Evolutionary conservation across 2,888 invertebrate species (phyloP).

Genomic region (Euproctis similis): DNA sequence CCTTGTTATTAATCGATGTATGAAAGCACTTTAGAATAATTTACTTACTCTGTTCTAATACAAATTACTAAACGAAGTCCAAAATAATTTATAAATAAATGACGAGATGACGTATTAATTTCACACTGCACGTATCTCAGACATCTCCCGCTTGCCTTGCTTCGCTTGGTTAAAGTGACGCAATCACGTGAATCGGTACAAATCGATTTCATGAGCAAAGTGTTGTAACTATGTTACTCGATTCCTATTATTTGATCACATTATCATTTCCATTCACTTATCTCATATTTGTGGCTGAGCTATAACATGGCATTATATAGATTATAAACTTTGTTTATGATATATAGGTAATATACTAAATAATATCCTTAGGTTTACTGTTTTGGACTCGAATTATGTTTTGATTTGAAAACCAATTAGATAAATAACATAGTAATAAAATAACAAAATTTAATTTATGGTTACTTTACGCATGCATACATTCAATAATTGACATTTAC

Average conservation of each 20-base stretch:
- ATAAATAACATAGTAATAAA: too few species aligned
- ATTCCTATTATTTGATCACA: neutral
- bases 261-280: conserved; percentile 8
- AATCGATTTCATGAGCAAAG: conserved; percentile 2
- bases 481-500: too few species aligned
- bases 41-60: conserved; percentile 61
- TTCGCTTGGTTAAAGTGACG: conserved; percentile 63
- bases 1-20: conserved; percentile 34
- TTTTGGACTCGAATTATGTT: too few species aligned
- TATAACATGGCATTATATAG: too few species aligned
- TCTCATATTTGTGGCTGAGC: too few species aligned
- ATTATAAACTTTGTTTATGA: too few species aligned
- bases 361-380: too few species aligned
- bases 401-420: too few species aligned
- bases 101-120: conserved; percentile 67
- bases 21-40: conserved; percentile 21
- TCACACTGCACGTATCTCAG: conserved; percentile 56
- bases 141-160: conserved; percentile 57
- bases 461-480: too few species aligned
- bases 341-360: too few species aligned
- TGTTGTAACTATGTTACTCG: too few species aligned
- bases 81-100: conserved; percentile 40
- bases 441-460: too few species aligned
- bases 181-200: conserved; percentile 31
- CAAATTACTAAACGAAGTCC: conserved; percentile 37